These are phyloP conservation scores for Cossypha polioptera DNA, from an alignment of 2,797 vertebrate genomes.

Conservation along the genomic window DNA sequence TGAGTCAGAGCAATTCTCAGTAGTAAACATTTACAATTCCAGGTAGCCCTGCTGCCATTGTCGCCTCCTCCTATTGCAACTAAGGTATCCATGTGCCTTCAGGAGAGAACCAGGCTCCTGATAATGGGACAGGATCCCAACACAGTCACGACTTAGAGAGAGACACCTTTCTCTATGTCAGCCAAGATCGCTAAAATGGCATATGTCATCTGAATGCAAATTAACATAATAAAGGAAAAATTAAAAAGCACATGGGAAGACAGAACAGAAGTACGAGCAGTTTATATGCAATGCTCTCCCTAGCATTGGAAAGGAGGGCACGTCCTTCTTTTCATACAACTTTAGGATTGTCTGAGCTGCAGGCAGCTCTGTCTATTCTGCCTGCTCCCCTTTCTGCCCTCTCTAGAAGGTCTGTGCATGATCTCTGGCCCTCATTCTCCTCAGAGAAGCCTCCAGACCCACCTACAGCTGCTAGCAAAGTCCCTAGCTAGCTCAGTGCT, in stretches of 20 bases:
- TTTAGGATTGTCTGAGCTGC: neutral
- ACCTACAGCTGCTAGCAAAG: neutral
- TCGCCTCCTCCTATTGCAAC: neutral
- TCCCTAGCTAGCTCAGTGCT: neutral
- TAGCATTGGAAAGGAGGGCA: neutral
- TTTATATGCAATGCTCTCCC: neutral
- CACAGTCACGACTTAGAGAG: neutral
- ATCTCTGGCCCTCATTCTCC: neutral
- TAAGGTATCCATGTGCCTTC: neutral
- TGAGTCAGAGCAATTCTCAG: neutral
- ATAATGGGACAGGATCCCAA: neutral
- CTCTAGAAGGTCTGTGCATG: rapidly evolving
- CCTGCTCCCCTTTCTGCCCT: neutral
- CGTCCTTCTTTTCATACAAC: neutral
- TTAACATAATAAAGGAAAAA: neutral
- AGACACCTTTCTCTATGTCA: neutral
- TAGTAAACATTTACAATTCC: neutral
- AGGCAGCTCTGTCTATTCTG: neutral
- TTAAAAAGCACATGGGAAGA: rapidly evolving
- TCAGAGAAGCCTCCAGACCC: neutral
- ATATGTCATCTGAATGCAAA: neutral
- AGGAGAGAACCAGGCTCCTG: neutral
- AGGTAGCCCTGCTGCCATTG: neutral
- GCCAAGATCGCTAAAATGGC: neutral
- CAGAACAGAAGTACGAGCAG: neutral